Conservation (phyloP, 2,113 vertebrate species). For the Dipodomys stephensi region DNA sequence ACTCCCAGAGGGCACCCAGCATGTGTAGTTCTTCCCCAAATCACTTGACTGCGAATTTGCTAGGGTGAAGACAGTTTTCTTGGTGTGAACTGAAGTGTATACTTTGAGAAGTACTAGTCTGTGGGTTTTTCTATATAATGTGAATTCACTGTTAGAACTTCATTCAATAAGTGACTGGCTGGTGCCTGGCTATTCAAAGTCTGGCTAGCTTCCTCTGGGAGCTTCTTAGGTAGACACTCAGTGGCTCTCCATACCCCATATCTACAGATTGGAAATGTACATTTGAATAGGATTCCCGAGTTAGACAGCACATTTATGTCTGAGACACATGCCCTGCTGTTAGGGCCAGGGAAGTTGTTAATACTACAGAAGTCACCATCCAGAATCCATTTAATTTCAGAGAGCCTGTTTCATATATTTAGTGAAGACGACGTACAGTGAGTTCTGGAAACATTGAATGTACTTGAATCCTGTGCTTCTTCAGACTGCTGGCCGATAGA, state of each 20-base stretch:
- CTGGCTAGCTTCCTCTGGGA: background rate
- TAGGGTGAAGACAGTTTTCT: background rate
- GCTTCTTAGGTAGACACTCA: background rate
- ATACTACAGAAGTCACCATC: background rate
- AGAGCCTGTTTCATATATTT: background rate
- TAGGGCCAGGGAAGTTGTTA: background rate
- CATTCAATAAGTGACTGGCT: background rate
- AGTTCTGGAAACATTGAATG: background rate
- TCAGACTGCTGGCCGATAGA: accelerated
- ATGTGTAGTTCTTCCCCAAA: background rate
- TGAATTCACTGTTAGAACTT: constrained; percentile 5
- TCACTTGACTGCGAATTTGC: background rate
- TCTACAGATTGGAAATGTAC: background rate
- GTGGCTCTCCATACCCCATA: accelerated
- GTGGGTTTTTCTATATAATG: background rate
- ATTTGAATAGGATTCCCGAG: background rate
- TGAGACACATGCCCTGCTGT: background rate
- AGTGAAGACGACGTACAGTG: background rate
- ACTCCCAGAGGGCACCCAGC: background rate
- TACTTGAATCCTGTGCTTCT: background rate
- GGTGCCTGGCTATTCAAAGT: background rate
- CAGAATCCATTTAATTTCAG: background rate
- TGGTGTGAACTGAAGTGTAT: background rate
- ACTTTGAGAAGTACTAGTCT: background rate
- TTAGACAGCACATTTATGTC: background rate